Percentiles rank a stretch among this genome's conserved stretches.
phyloP scores from a whole-genome alignment of 2,888 invertebrate genomes.

The Fragum whitleyi region DNA sequence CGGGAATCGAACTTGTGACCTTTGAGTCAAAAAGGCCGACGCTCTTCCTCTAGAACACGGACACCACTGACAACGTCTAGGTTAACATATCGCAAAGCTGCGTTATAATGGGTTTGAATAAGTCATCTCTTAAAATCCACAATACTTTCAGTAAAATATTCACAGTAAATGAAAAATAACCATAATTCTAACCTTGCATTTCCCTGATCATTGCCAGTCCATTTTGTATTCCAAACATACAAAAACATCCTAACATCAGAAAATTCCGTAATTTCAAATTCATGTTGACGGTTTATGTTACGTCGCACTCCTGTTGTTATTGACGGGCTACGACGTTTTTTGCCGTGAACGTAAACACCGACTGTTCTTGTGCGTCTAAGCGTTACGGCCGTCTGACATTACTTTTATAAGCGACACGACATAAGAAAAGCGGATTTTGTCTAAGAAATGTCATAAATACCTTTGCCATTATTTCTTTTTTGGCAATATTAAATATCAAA shows the following conservation, averaged over 20 bases:
- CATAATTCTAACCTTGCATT: slow-evolving; percentile 30
- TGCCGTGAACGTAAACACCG: not conserved
- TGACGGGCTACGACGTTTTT: slow-evolving; percentile 4
- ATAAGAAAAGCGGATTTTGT: not conserved
- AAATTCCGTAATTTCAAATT: slow-evolving; percentile 29
- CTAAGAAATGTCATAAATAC: no score
- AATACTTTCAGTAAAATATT: no score
- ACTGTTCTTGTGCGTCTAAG: not conserved
- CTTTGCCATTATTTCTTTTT: no score
- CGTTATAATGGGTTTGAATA: no score
- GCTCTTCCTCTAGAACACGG: no score
- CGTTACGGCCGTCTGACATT: not conserved
- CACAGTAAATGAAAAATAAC: no score
- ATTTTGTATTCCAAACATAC: slow-evolving; percentile 44
- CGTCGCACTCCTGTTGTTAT: slow-evolving; percentile 9
- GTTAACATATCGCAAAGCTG: no score
- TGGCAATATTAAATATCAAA: no score
- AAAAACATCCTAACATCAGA: slow-evolving; percentile 38
- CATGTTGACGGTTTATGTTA: slow-evolving; percentile 14
- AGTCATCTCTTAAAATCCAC: no score
- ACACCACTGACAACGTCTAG: no score
- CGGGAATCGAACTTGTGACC: no score
- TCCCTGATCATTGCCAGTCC: slow-evolving; percentile 21
- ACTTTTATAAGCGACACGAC: not conserved
- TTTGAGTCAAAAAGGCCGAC: no score